Percentiles rank a stretch among this genome's conserved stretches.
phyloP scores from a whole-genome alignment of 2,797 vertebrate species.

The Streptopelia turtur region DNA sequence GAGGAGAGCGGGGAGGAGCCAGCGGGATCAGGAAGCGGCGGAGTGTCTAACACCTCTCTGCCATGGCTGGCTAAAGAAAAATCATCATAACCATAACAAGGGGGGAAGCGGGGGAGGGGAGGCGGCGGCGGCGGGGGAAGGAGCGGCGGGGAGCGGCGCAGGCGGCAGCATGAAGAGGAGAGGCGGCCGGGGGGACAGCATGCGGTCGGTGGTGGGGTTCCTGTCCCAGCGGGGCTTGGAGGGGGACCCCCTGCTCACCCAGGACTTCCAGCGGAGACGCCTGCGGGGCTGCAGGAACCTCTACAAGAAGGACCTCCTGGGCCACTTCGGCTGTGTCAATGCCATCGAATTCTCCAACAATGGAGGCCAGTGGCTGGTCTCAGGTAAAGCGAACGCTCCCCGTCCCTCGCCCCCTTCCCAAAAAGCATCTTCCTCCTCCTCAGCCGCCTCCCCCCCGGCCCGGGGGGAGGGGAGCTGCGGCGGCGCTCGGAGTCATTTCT shows the following conservation, averaged over 20 bases:
- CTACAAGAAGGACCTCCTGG: slow-evolving; percentile 95
- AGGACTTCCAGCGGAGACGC: slow-evolving; percentile 93
- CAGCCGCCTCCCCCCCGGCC: neutral
- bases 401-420: slow-evolving; percentile 12
- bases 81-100: slow-evolving; percentile 73
- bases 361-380: slow-evolving; percentile 97
- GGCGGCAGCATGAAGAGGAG: slow-evolving; percentile 85
- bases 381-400: slow-evolving; percentile 83
- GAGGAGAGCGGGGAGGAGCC: slow-evolving; percentile 67
- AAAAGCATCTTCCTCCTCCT: slow-evolving; percentile 18
- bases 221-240: slow-evolving; percentile 91
- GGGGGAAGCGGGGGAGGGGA: slow-evolving; percentile 62
- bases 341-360: slow-evolving; percentile 99
- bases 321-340: slow-evolving; percentile 99
- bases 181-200: slow-evolving; percentile 89
- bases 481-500: neutral
- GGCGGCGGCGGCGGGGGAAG: slow-evolving; percentile 52
- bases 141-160: slow-evolving; percentile 55
- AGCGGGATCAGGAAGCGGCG: slow-evolving; percentile 76
- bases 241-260: slow-evolving; percentile 91
- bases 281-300: slow-evolving; percentile 93
- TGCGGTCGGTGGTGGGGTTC: slow-evolving; percentile 94
- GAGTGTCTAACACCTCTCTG: slow-evolving; percentile 78
- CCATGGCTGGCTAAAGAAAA: slow-evolving; percentile 78
- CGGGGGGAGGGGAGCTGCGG: slow-evolving; percentile 3